A percentile compares a stretch with the other conserved stretches of the same genome.
Evolutionary conservation across 2,797 vertebrate genomes (phyloP).

Genomic region (Sus cebifrons): DNA sequence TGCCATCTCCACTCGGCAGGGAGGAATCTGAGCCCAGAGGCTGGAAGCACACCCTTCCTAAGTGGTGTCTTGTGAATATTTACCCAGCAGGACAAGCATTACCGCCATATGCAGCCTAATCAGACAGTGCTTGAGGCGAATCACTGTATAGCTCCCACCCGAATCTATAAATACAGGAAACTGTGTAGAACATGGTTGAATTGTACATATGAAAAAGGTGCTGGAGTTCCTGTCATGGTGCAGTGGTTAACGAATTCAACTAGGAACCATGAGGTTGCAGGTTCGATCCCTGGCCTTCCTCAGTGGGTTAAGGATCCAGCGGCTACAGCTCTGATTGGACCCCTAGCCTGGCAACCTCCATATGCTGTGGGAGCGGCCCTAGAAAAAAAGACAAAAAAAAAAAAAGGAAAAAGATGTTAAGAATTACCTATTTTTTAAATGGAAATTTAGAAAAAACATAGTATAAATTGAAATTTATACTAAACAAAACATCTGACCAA

Average conservation of each 20-base stretch:
- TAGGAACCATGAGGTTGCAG: too few species aligned
- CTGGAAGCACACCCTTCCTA: background rate
- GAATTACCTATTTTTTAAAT: background rate
- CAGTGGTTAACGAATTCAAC: too few species aligned
- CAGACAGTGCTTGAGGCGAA: background rate
- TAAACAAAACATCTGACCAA: background rate
- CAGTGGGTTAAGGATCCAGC: too few species aligned
- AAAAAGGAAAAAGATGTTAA: slow-evolving; percentile 31
- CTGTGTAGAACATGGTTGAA: background rate
- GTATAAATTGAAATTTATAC: slow-evolving; percentile 27
- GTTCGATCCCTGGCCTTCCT: too few species aligned
- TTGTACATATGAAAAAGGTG: slow-evolving; percentile 28
- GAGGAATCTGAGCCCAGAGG: background rate
- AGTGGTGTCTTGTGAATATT: background rate
- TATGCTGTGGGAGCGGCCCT: too few species aligned
- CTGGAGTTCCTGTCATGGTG: background rate
- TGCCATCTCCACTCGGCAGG: background rate
- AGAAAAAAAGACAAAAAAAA: too few species aligned
- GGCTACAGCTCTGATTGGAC: too few species aligned
- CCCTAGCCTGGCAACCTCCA: too few species aligned
- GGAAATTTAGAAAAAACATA: background rate
- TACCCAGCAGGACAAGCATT: background rate
- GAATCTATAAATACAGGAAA: background rate
- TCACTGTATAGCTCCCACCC: background rate
- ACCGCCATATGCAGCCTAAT: too few species aligned